These are phyloP conservation scores for Aegotheles bennettii DNA, from an alignment of 2,113 vertebrate genomes.

Conservation along the genomic window DNA sequence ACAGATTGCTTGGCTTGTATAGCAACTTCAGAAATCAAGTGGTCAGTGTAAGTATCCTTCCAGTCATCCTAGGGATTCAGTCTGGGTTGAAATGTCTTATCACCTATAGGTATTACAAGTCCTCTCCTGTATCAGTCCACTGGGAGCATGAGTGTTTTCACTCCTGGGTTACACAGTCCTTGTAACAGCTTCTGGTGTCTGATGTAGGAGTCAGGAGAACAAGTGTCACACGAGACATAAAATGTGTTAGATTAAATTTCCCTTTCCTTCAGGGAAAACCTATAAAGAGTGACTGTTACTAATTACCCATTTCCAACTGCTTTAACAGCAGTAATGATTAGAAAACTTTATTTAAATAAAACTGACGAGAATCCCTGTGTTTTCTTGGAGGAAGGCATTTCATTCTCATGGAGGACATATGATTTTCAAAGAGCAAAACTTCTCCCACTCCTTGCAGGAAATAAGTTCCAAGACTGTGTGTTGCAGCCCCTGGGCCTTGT, in stretches of 20 bases:
- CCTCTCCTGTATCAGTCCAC: neutral
- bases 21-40: neutral
- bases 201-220: neutral
- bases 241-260: neutral
- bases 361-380: neutral
- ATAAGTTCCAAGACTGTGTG: accelerated
- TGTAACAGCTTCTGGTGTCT: neutral
- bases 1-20: conserved; percentile 2
- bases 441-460: neutral
- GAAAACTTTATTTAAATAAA: neutral
- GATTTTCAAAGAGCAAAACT: neutral
- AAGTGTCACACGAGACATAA: neutral
- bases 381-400: neutral
- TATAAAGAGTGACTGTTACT: neutral
- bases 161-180: neutral
- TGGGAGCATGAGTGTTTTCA: neutral
- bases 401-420: neutral
- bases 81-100: neutral
- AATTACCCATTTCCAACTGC: neutral
- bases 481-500: neutral
- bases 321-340: neutral
- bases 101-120: neutral
- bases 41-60: neutral
- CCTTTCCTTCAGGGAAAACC: neutral
- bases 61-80: conserved; percentile 12